These are phyloP conservation scores for Todus mexicanus DNA, from an alignment of 2,797 vertebrate species.

Conservation along the genomic window DNA sequence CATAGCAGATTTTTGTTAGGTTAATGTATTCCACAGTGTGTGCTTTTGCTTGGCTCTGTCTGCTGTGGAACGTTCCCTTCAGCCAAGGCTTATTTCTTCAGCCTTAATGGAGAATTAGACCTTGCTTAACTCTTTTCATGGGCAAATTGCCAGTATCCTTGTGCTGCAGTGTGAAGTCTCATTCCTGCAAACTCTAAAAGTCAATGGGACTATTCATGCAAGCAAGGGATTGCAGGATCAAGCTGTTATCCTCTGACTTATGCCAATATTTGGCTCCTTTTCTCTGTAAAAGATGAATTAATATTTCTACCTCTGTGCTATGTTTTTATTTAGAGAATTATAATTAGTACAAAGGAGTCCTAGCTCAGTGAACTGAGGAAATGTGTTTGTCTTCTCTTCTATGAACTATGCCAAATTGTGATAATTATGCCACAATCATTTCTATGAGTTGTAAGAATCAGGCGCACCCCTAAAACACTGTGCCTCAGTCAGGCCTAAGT, in stretches of 20 bases:
- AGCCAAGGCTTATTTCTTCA: conserved; percentile 36
- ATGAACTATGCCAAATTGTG: background rate
- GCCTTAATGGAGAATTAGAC: conserved; percentile 31
- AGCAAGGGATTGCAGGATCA: conserved; percentile 45
- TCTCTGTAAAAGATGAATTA: conserved; percentile 11
- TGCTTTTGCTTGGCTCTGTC: conserved; percentile 25
- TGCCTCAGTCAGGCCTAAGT: background rate
- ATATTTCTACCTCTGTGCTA: background rate
- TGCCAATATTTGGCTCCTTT: conserved; percentile 43
- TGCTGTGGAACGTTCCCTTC: conserved; percentile 11
- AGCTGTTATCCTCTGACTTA: conserved; percentile 41
- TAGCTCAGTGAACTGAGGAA: background rate
- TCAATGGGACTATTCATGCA: conserved; percentile 48
- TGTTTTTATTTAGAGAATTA: conserved; percentile 29
- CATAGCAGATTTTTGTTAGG: background rate
- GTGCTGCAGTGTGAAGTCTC: background rate
- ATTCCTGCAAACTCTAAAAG: conserved; percentile 5
- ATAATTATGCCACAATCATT: background rate
- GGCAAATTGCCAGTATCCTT: conserved; percentile 18
- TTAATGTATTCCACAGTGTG: background rate
- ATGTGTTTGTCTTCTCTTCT: conserved; percentile 1
- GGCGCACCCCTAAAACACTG: background rate
- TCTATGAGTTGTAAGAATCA: background rate
- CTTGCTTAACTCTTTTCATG: conserved; percentile 6
- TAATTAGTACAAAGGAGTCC: conserved; percentile 34